These are phyloP conservation scores for Premnoplex brunnescens DNA, from an alignment of 2,797 vertebrate species.

Conservation along the genomic window DNA sequence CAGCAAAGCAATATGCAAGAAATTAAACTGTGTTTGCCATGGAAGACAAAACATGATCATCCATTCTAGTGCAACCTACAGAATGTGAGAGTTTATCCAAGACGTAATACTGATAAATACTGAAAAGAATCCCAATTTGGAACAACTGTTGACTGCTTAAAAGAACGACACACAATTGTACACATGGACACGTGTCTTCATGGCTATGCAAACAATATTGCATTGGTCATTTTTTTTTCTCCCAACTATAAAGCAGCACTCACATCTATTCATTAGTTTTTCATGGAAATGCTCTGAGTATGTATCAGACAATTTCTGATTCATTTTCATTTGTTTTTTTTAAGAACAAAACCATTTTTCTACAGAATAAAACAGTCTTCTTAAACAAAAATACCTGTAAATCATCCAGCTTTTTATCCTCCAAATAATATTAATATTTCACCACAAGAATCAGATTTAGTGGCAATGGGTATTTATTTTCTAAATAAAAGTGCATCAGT, in stretches of 20 bases:
- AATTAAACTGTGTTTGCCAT: background rate
- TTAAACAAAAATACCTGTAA: background rate
- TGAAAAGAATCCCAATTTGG: background rate
- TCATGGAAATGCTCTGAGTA: background rate
- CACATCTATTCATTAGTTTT: background rate
- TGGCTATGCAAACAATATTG: background rate
- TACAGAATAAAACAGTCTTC: background rate
- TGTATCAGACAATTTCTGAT: background rate
- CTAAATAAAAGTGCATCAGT: background rate
- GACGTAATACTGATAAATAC: background rate
- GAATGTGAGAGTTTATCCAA: background rate
- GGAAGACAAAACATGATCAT: background rate
- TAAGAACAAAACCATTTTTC: background rate
- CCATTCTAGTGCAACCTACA: conserved; percentile 6
- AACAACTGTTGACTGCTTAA: background rate
- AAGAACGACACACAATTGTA: background rate
- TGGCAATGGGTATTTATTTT: background rate
- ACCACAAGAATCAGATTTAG: background rate
- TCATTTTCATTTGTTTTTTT: background rate
- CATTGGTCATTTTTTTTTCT: background rate
- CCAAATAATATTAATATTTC: background rate
- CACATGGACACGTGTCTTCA: background rate
- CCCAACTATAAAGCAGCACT: background rate
- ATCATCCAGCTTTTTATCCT: background rate
- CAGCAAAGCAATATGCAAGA: background rate